Conservation (phyloP, 2,113 vertebrate genomes). For the Ancistrus triradiatus region DNA sequence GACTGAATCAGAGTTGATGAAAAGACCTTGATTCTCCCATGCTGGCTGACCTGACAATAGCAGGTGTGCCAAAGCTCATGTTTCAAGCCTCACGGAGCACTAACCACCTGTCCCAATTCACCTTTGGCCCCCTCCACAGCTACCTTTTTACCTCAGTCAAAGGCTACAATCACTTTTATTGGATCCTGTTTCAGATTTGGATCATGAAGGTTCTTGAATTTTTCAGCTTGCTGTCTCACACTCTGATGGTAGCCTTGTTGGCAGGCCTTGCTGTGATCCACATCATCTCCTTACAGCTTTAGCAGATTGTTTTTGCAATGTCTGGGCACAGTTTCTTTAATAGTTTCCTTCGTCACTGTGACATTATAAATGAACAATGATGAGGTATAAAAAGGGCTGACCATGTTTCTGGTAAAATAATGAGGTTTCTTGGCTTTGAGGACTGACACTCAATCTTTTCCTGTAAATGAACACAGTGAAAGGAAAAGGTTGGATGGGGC, state of each 20-base stretch:
- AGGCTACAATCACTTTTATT: conserved; percentile 27
- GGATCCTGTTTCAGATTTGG: conserved; percentile 26
- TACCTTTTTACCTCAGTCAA: conserved; percentile 26
- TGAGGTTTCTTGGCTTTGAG: conserved; percentile 47
- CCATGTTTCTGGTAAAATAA: conserved; percentile 55
- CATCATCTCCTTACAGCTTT: not conserved
- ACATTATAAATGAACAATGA: conserved; percentile 51
- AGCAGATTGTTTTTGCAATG: conserved; percentile 15
- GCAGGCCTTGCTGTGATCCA: not conserved
- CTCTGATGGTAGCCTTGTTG: not conserved
- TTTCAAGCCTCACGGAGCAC: conserved; percentile 56
- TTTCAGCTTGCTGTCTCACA: not conserved
- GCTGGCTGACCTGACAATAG: conserved; percentile 60
- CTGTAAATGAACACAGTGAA: conserved; percentile 58
- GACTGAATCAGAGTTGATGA: conserved; percentile 54
- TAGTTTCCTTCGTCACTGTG: conserved; percentile 48
- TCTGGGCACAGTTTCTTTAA: conserved; percentile 30
- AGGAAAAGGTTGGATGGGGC: conserved; percentile 53
- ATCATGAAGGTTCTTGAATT: not conserved
- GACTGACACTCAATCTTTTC: conserved; percentile 57
- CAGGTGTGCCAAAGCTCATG: conserved; percentile 71
- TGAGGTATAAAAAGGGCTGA: conserved; percentile 42
- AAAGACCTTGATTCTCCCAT: conserved; percentile 64
- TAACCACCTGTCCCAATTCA: conserved; percentile 48
- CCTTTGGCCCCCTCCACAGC: conserved; percentile 30